Evolutionary conservation across 2,797 vertebrate genomes (phyloP).

Genomic region (Neosilurus mollespiculum): DNA sequence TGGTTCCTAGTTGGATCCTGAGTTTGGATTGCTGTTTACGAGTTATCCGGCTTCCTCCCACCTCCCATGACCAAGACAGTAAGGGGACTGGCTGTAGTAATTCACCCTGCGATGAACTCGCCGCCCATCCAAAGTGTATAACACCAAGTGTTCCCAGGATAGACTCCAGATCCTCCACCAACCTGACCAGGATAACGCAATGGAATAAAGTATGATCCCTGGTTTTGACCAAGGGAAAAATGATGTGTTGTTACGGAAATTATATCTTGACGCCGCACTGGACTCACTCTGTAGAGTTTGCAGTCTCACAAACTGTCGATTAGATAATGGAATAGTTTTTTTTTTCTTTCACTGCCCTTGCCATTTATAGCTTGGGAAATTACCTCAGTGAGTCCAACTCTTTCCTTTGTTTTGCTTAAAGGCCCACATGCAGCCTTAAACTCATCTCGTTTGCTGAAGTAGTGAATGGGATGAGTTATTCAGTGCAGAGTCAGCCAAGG

Average conservation of each 20-base stretch:
- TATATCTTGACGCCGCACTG: neutral
- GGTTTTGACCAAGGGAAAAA: neutral
- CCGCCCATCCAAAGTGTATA: neutral
- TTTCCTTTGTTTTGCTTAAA: constrained; percentile 37
- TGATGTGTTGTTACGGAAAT: neutral
- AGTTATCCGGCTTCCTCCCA: neutral
- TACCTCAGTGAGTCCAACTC: constrained; percentile 44
- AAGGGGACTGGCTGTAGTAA: neutral
- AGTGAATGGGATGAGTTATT: constrained; percentile 51
- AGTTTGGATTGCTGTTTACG: neutral
- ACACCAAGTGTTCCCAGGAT: neutral
- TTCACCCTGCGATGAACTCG: neutral
- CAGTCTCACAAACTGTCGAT: neutral
- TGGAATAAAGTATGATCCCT: neutral
- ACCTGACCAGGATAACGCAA: neutral
- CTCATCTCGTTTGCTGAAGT: constrained; percentile 33
- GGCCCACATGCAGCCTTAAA: constrained; percentile 38
- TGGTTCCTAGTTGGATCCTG: neutral
- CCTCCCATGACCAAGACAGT: neutral
- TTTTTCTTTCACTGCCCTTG: constrained; percentile 12
- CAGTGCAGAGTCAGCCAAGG: constrained; percentile 49
- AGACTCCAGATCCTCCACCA: neutral
- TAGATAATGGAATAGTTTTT: neutral
- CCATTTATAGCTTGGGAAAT: constrained; percentile 36
- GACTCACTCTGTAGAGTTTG: constrained; percentile 1